These are phyloP conservation scores for Quadriops clusia DNA, from an alignment of 2,888 invertebrate genomes.

Conservation along the genomic window DNA sequence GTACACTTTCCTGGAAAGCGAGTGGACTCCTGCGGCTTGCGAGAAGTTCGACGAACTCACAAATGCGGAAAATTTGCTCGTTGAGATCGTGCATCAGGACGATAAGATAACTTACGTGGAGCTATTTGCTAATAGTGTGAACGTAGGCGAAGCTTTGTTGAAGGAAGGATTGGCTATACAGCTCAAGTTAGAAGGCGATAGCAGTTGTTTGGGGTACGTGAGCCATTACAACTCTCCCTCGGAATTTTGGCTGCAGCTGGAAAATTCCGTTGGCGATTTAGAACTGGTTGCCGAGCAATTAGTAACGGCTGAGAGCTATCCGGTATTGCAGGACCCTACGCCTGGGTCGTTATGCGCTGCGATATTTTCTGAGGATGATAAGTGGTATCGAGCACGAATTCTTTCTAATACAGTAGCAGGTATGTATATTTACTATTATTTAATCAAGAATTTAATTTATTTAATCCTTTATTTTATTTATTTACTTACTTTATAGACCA, in stretches of 20 bases:
- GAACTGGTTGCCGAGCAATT: slow-evolving; percentile 51
- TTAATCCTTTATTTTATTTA: no score
- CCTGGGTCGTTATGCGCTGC: slow-evolving; percentile 54
- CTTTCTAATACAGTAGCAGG: slow-evolving; percentile 44
- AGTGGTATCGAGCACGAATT: slow-evolving; percentile 56
- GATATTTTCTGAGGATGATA: slow-evolving; percentile 51
- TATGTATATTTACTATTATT: no score
- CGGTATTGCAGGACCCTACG: slow-evolving; percentile 40
- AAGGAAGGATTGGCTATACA: slow-evolving; percentile 44
- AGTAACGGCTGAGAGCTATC: slow-evolving; percentile 41
- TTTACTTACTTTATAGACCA: no score
- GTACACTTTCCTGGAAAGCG: slow-evolving; percentile 51
- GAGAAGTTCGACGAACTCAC: slow-evolving; percentile 42
- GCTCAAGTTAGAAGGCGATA: slow-evolving; percentile 17
- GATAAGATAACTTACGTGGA: slow-evolving; percentile 54
- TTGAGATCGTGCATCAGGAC: slow-evolving; percentile 33
- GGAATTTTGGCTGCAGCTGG: slow-evolving; percentile 65
- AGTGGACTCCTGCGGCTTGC: slow-evolving; percentile 50
- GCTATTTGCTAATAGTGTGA: slow-evolving; percentile 47
- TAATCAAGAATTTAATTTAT: no score
- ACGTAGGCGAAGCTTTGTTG: slow-evolving; percentile 49
- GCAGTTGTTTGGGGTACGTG: slow-evolving; percentile 44
- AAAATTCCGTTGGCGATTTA: slow-evolving; percentile 45
- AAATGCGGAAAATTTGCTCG: slow-evolving; percentile 14
- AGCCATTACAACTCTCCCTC: slow-evolving; percentile 55